A percentile compares a stretch with the other conserved stretches of the same genome.
Conservation (phyloP, 2,113 vertebrate genomes). For the Nibea coibor region DNA sequence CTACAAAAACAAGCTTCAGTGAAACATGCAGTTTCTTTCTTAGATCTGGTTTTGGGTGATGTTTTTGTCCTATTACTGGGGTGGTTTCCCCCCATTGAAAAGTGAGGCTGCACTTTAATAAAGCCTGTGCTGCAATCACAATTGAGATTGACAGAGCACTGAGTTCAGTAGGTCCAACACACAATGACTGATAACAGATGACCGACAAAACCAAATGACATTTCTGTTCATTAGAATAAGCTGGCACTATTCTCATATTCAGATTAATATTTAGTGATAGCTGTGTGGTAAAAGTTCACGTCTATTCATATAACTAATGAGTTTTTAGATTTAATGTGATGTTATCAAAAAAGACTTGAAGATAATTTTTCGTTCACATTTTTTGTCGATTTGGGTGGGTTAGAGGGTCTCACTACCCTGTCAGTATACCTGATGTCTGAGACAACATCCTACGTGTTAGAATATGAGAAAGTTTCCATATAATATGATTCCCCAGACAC, state of each 20-base stretch:
- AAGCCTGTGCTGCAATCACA: neutral
- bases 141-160: neutral
- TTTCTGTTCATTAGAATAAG: constrained; percentile 2
- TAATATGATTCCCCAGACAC: neutral
- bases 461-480: constrained; percentile 13
- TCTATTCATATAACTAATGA: neutral
- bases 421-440: neutral
- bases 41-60: too few relatives aligned
- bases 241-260: neutral
- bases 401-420: neutral
- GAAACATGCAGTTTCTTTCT: too few relatives aligned
- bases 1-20: neutral
- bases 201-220: constrained; percentile 7
- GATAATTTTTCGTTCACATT: neutral
- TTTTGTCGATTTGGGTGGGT: neutral
- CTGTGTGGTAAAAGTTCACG: neutral
- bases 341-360: neutral
- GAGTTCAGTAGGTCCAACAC: neutral
- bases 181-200: neutral
- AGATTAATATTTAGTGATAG: neutral
- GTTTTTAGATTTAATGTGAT: neutral
- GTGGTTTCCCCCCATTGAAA: neutral
- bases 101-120: neutral
- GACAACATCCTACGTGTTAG: neutral
- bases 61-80: too few relatives aligned